phyloP scores from a whole-genome alignment of 2,113 vertebrate species.

The Leucoraja erinaceus region DNA sequence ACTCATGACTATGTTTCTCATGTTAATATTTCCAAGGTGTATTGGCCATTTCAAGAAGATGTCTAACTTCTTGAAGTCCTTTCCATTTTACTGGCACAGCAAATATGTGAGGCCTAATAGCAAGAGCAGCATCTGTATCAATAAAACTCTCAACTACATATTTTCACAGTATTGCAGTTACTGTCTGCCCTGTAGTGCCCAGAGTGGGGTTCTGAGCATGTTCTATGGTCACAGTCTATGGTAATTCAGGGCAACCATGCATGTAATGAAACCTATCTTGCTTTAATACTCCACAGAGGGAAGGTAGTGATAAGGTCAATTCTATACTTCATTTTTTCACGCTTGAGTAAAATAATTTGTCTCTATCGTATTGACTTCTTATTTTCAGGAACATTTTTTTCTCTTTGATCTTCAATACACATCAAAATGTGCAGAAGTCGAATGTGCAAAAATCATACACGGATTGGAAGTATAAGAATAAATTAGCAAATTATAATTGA shows the following conservation, averaged over 20 bases:
- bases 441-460: not conserved
- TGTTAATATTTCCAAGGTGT: not conserved
- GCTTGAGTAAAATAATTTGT: not conserved
- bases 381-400: not conserved
- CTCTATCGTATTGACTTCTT: not conserved
- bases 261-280: constrained; percentile 24
- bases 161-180: not conserved
- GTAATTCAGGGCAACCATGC: constrained; percentile 13
- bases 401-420: not conserved
- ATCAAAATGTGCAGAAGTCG: not conserved
- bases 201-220: not conserved
- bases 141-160: not conserved
- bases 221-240: not conserved
- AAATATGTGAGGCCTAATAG: not conserved
- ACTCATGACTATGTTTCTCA: not conserved
- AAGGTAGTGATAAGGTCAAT: not conserved
- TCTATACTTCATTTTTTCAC: constrained; percentile 16
- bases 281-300: constrained; percentile 23
- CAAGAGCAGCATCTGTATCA: not conserved
- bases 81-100: not conserved
- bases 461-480: not conserved
- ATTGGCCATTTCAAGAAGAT: not conserved
- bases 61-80: not conserved
- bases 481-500: not conserved
- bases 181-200: not conserved